Evolutionary conservation across 2,797 vertebrate genomes (phyloP).

Genomic region (Pteropus rufus): DNA sequence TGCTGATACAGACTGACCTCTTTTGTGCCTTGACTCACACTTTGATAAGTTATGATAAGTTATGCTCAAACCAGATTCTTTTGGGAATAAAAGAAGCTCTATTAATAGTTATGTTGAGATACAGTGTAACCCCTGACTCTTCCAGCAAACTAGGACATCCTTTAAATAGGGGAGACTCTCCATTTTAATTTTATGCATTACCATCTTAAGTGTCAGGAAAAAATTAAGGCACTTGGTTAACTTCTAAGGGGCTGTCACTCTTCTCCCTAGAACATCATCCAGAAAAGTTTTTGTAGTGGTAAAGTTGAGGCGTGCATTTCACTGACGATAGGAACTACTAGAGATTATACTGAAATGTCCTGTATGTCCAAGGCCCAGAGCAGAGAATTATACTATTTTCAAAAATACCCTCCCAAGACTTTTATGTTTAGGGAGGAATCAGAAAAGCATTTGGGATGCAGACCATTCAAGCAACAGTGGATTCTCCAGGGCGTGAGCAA

Average conservation of each 20-base stretch:
- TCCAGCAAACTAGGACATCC: neutral
- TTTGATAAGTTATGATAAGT: neutral
- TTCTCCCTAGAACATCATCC: neutral
- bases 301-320: neutral
- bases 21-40: neutral
- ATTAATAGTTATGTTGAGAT: neutral
- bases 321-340: neutral
- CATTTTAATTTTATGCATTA: neutral
- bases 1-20: neutral
- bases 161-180: neutral
- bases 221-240: neutral
- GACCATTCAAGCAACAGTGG: neutral
- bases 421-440: neutral
- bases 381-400: neutral
- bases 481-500: neutral
- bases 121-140: neutral
- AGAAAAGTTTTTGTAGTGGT: neutral
- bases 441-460: neutral
- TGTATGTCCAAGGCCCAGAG: neutral
- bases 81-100: neutral
- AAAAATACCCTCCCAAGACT: neutral
- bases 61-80: neutral
- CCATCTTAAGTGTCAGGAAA: neutral
- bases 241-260: neutral
- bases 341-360: neutral